Base-by-base conservation (phyloP, 1,140 invertebrate genomes). In the Lasioglossum albipes region DNA sequence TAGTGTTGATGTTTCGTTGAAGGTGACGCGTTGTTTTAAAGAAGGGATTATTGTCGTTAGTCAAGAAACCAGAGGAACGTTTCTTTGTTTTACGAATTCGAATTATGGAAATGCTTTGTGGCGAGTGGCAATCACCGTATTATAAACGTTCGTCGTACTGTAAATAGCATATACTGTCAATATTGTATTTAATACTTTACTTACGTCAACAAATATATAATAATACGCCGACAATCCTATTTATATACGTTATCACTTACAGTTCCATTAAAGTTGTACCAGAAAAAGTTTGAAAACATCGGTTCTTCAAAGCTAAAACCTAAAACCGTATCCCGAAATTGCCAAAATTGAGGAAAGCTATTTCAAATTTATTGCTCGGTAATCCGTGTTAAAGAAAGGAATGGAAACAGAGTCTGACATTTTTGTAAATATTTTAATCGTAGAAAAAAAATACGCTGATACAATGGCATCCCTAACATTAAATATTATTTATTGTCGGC, bases 161-260 rank as follows among this genome's bases (percentile, higher is more conserved):
- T 90, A 87, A 83, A 90, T 89, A 89, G 54, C 71, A 81, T 74
- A 64, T 82, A 83, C 72, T 83, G 78, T 90, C 81, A 79, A 88
- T 82, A 87, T 61, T 89, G 87, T 90, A 89, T 88, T 90, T 89
- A 89, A 90, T 87, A 79, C 81, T 75, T 75, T 74, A 52, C 67
- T 71, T 78, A 73, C 75, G 41, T 82, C 74, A 59, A 82, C n/a
- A 81, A 75, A 80, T 84, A 88, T 84, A 88, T 73, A 72, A 83
- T 74, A 73, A 83, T 74, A 83, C 66, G 49, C 80, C 76, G 77
- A 81, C 69, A 79, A 57, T 85, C 86, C 79, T 90, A 89, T 90
- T 89, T 88, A 89, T 85, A 88, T 82, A 77, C 67, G 83, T 89
- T 89, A 81, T 86, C 85, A 86, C 81, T 86, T 83, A 86, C 82